Percentiles rank a stretch among this genome's conserved stretches.
Conservation (phyloP, 2,797 vertebrate species). For the Merluccius polli region DNA sequence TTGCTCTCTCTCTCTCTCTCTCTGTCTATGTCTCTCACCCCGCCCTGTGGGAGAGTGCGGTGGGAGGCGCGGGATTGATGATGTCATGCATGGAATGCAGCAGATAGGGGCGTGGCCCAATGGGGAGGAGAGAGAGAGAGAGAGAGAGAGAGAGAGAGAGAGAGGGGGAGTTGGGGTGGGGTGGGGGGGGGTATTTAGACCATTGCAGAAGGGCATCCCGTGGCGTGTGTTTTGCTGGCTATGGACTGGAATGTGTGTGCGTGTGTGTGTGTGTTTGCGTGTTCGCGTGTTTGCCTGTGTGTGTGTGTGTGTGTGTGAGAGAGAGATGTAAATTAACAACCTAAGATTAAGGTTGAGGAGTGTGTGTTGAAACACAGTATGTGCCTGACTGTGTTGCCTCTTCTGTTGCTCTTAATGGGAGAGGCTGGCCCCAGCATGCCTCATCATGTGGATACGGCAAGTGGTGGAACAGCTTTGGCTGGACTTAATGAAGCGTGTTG, state of each 20-base stretch:
- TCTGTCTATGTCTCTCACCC: slow-evolving; percentile 55
- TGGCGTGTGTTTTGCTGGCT: background rate
- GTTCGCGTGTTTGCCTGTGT: background rate
- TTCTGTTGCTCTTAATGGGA: slow-evolving; percentile 24
- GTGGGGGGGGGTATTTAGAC: background rate
- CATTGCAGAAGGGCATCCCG: background rate
- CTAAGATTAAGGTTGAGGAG: too few relatives aligned
- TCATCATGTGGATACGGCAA: slow-evolving; percentile 57
- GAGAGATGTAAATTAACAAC: background rate
- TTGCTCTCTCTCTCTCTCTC: background rate
- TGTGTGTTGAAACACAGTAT: slow-evolving; percentile 8
- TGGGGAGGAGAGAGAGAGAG: slow-evolving; percentile 47
- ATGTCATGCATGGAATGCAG: slow-evolving; percentile 79
- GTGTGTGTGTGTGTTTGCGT: slow-evolving; percentile 4
- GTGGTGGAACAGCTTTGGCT: slow-evolving; percentile 42
- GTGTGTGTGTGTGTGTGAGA: background rate
- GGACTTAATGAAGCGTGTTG: too few relatives aligned
- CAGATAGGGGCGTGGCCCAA: slow-evolving; percentile 56
- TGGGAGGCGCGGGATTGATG: slow-evolving; percentile 66
- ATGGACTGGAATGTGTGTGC: background rate
- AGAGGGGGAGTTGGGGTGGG: slow-evolving; percentile 17
- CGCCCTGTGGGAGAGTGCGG: slow-evolving; percentile 67
- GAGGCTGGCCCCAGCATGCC: slow-evolving; percentile 57
- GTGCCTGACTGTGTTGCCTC: background rate
- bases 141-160: slow-evolving; percentile 21